Conservation (phyloP, 2,113 vertebrate species). For the Alethe castanea region DNA sequence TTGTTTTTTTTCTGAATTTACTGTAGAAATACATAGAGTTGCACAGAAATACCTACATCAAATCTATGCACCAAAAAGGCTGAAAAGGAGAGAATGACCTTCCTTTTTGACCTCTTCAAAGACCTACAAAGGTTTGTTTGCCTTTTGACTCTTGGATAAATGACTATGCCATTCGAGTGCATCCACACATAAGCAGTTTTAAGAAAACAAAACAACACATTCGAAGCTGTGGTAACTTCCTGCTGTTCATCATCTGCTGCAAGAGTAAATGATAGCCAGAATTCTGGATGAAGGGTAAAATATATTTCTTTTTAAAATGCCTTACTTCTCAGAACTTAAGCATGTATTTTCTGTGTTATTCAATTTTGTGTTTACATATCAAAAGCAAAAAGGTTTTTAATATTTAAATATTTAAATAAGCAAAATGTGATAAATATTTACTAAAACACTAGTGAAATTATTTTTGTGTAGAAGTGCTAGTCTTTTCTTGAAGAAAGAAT, state of each 20-base stretch:
- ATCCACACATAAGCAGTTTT: not conserved
- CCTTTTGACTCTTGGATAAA: not conserved
- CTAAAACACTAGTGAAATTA: not conserved
- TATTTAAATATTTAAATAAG: no score
- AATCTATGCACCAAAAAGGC: not conserved
- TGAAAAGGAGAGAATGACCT: not conserved
- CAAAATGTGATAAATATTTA: no score
- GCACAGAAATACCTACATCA: not conserved
- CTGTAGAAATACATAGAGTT: not conserved
- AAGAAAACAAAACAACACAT: not conserved
- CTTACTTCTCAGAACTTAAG: not conserved
- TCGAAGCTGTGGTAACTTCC: not conserved
- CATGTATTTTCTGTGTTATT: not conserved
- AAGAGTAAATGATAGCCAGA: not conserved
- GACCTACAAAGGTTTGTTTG: not conserved
- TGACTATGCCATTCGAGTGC: not conserved
- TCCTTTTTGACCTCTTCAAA: conserved; percentile 13
- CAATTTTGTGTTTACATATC: not conserved
- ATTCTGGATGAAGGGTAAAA: not conserved
- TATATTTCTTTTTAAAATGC: not conserved
- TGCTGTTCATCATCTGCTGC: not conserved
- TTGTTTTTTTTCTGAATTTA: not conserved
- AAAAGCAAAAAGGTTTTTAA: not conserved
- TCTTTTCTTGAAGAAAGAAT: not conserved
- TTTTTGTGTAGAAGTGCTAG: not conserved